phyloP scores from a whole-genome alignment of 1,140 invertebrate species.

The Heliothis virescens region DNA sequence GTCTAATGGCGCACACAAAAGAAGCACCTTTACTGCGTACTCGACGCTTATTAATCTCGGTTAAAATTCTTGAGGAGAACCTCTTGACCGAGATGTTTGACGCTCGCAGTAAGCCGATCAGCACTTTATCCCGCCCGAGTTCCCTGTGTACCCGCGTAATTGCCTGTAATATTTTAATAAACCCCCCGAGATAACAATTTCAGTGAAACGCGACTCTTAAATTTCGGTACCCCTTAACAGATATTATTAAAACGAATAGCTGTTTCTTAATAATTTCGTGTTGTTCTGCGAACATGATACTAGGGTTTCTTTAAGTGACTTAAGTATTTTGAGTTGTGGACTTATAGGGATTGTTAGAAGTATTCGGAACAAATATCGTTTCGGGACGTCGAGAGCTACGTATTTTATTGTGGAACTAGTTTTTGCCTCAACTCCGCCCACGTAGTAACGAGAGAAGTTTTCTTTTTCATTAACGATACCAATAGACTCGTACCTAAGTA shows the following conservation, averaged over 20 bases:
- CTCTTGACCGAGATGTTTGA: slow-evolving; percentile 32
- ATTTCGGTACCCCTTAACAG: slow-evolving; percentile 3
- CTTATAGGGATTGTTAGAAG: background rate
- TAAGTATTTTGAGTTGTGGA: background rate
- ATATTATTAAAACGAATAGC: slow-evolving; percentile 9
- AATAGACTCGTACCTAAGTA: too few species aligned
- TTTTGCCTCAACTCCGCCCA: slow-evolving; percentile 15
- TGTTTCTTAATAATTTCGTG: slow-evolving; percentile 5
- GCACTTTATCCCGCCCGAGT: slow-evolving; percentile 42
- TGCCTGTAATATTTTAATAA: slow-evolving; percentile 50
- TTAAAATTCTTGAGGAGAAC: slow-evolving; percentile 45
- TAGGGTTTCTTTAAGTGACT: background rate
- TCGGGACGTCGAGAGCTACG: too few species aligned
- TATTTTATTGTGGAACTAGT: slow-evolving; percentile 12
- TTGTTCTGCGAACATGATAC: slow-evolving; percentile 17
- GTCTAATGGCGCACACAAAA: slow-evolving; percentile 12
- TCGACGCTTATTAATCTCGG: slow-evolving; percentile 48
- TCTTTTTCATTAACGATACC: slow-evolving; percentile 2
- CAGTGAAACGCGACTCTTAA: slow-evolving; percentile 10
- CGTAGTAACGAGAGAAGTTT: background rate
- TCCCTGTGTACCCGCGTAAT: slow-evolving; percentile 45
- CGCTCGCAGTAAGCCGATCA: slow-evolving; percentile 43
- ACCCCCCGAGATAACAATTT: slow-evolving; percentile 8
- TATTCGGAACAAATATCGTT: background rate
- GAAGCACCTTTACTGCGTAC: slow-evolving; percentile 28